phyloP scores from a whole-genome alignment of 1,140 invertebrate species.

The Charaxes varanes region DNA sequence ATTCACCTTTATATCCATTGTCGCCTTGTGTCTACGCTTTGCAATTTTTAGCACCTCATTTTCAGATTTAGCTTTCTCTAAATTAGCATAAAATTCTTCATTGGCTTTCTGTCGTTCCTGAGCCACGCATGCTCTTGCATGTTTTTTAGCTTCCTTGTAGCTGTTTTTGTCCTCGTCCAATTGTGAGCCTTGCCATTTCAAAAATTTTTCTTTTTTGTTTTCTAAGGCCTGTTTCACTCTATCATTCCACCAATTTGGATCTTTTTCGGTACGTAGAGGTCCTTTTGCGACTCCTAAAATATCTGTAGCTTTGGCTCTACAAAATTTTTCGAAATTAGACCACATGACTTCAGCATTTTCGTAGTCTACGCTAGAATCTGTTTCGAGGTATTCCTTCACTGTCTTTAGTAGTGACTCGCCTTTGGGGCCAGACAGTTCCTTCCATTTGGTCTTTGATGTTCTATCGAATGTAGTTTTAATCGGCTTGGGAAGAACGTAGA shows the following conservation, averaged over 20 bases:
- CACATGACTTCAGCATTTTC: slow-evolving; percentile 1
- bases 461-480: not conserved
- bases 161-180: not conserved
- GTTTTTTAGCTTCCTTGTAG: not conserved
- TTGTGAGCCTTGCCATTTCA: slow-evolving; percentile 5
- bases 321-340: slow-evolving; percentile 5
- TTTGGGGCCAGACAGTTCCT: slow-evolving; percentile 3
- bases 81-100: slow-evolving; percentile 4
- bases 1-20: slow-evolving; percentile 11
- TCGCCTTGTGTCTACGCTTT: slow-evolving; percentile 6
- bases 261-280: not conserved
- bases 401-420: not conserved
- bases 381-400: not conserved
- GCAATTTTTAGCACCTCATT: slow-evolving; percentile 16
- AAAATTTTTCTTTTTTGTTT: no score
- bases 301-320: not conserved
- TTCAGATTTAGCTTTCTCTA: slow-evolving; percentile 1
- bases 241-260: slow-evolving; percentile 12
- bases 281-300: slow-evolving; percentile 4
- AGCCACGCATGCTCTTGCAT: not conserved
- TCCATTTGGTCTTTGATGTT: slow-evolving; percentile 11
- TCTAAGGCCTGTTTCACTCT: slow-evolving; percentile 1
- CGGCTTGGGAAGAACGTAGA: slow-evolving; percentile 3
- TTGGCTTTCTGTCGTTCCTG: not conserved
- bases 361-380: not conserved